phyloP scores from a whole-genome alignment of 2,888 invertebrate genomes.

The Trilocha varians region DNA sequence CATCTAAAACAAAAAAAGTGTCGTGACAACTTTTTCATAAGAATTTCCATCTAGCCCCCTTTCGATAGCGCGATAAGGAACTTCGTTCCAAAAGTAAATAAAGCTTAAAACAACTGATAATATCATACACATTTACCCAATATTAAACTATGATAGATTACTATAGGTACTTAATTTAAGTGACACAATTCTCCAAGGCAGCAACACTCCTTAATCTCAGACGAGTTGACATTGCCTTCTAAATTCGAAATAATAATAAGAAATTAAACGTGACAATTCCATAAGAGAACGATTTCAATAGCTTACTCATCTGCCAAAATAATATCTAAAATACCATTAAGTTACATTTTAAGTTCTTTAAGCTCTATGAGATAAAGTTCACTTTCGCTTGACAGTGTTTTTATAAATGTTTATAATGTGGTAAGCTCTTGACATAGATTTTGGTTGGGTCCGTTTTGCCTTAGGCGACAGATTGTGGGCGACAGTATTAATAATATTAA shows the following conservation, averaged over 20 bases:
- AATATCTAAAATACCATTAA: slow-evolving; percentile 5
- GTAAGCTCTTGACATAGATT: slow-evolving; percentile 43
- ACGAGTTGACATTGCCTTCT: slow-evolving; percentile 16
- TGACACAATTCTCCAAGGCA: slow-evolving; percentile 1
- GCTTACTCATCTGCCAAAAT: slow-evolving; percentile 18
- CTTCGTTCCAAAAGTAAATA: too few relatives aligned
- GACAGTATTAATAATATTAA: slow-evolving; percentile 29
- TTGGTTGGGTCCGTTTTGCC: slow-evolving; percentile 30
- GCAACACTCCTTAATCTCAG: slow-evolving; percentile 8
- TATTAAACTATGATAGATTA: too few relatives aligned
- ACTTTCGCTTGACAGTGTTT: neutral
- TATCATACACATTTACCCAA: too few relatives aligned
- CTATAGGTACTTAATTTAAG: too few relatives aligned
- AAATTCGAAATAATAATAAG: slow-evolving; percentile 6
- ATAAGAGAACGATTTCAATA: slow-evolving; percentile 25
- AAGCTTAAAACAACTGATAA: too few relatives aligned
- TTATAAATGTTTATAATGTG: slow-evolving; percentile 12
- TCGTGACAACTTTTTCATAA: too few relatives aligned
- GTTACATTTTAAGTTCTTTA: slow-evolving; percentile 1
- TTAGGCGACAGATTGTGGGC: slow-evolving; percentile 28
- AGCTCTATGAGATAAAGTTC: neutral
- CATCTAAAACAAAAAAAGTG: too few relatives aligned
- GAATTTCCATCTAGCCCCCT: too few relatives aligned
- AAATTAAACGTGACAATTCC: slow-evolving; percentile 32
- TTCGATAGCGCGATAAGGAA: too few relatives aligned